Evolutionary conservation across 2,888 invertebrate species (phyloP).

Genomic region (Tanaodytes sp.): DNA sequence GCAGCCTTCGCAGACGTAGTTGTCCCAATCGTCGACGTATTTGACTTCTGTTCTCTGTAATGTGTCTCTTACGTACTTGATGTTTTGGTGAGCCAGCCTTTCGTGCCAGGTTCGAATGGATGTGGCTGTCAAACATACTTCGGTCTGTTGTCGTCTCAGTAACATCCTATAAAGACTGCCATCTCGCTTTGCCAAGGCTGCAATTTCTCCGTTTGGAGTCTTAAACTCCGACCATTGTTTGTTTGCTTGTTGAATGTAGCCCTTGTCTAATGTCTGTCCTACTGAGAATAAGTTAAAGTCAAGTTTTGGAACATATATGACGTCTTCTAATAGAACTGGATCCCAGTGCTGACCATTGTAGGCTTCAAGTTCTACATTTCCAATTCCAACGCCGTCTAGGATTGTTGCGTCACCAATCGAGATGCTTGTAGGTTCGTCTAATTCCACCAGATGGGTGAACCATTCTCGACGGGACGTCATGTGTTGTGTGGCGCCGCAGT

Average conservation of each 20-base stretch:
- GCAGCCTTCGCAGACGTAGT: slow-evolving; percentile 12
- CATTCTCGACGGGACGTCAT: slow-evolving; percentile 58
- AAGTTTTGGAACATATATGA: slow-evolving; percentile 14
- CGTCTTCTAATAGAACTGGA: slow-evolving; percentile 16
- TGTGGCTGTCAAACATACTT: not conserved
- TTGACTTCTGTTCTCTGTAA: not conserved
- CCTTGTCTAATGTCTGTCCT: slow-evolving; percentile 14
- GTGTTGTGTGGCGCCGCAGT: slow-evolving; percentile 61
- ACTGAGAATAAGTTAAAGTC: slow-evolving; percentile 21
- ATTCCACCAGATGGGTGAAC: slow-evolving; percentile 50
- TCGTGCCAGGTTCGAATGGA: slow-evolving; percentile 9
- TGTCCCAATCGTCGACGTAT: slow-evolving; percentile 9
- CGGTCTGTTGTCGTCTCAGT: not conserved
- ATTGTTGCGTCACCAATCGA: slow-evolving; percentile 29
- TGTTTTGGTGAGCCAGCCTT: slow-evolving; percentile 13
- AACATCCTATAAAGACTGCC: slow-evolving; percentile 4
- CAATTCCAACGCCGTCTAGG: slow-evolving; percentile 47
- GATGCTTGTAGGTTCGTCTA: slow-evolving; percentile 32
- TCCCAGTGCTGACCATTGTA: slow-evolving; percentile 53
- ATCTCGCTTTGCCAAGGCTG: not conserved
- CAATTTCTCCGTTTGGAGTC: not conserved
- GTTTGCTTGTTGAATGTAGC: slow-evolving; percentile 1
- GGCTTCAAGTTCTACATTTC: slow-evolving; percentile 51
- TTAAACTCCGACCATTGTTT: not conserved
- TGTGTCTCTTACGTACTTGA: slow-evolving; percentile 3